Conservation (phyloP, 2,888 invertebrate species). For the Drosophila phalerata region DNA sequence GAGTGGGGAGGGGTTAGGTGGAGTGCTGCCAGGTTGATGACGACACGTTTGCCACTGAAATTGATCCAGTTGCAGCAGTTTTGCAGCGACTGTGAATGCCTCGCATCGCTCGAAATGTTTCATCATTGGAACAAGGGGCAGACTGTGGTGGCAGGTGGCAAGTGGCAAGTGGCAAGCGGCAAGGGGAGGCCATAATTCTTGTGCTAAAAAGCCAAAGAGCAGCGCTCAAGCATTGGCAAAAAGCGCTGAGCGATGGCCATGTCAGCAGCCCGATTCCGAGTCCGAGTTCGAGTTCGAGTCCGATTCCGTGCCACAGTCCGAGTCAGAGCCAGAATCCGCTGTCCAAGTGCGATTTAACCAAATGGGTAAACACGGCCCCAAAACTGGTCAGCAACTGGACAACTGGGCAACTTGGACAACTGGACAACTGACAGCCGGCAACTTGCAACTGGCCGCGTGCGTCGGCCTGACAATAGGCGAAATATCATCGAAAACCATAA, state of each 20-base stretch:
- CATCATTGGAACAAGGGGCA: conserved; percentile 64
- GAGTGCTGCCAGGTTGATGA: conserved; percentile 57
- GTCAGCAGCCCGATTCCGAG: conserved; percentile 49
- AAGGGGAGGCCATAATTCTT: conserved; percentile 79
- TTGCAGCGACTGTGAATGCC: conserved; percentile 66
- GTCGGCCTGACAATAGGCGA: conserved; percentile 83
- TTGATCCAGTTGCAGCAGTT: conserved; percentile 83
- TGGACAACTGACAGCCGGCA: conserved; percentile 25
- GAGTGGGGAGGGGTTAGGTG: not conserved
- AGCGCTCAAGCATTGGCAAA: conserved; percentile 51
- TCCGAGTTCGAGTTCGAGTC: not conserved
- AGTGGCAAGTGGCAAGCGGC: conserved; percentile 18
- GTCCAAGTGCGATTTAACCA: conserved; percentile 73
- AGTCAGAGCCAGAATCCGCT: conserved; percentile 24
- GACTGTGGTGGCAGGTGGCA: conserved; percentile 12
- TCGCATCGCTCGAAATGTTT: conserved; percentile 78
- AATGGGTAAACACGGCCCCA: conserved; percentile 68
- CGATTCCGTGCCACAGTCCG: not conserved
- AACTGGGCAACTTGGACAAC: conserved; percentile 21
- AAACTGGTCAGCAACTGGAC: conserved; percentile 56
- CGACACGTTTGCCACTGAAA: conserved; percentile 76
- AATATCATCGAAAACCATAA: conserved; percentile 85
- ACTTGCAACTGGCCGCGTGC: conserved; percentile 54
- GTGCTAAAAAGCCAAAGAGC: conserved; percentile 70
- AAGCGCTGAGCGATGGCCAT: conserved; percentile 65